Percentiles rank a stretch among this genome's conserved stretches.
Conservation (phyloP, 2,888 invertebrate species). For the Volucella inanis region DNA sequence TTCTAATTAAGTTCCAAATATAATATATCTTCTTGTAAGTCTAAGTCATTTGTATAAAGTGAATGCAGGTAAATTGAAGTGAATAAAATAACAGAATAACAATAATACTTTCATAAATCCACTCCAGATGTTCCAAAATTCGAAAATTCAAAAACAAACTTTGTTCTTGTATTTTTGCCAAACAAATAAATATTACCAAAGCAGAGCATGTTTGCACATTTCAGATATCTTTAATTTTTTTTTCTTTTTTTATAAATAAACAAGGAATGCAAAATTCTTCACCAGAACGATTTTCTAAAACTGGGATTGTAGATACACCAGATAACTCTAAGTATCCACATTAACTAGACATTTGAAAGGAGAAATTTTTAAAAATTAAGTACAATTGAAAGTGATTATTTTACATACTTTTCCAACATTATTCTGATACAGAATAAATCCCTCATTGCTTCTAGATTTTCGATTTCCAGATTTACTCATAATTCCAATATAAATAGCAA, state of each 20-base stretch:
- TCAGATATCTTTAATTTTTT: neutral
- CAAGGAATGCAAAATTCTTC: slow-evolving; percentile 21
- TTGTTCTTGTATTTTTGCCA: neutral
- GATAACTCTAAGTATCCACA: neutral
- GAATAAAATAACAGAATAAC: too few relatives aligned
- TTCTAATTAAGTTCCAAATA: too few relatives aligned
- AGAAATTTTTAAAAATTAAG: slow-evolving; percentile 8
- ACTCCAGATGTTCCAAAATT: slow-evolving; percentile 5
- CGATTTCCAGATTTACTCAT: slow-evolving; percentile 73
- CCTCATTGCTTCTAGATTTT: slow-evolving; percentile 77
- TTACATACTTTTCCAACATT: slow-evolving; percentile 73
- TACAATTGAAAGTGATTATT: neutral
- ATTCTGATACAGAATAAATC: slow-evolving; percentile 76
- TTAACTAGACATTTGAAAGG: too few relatives aligned
- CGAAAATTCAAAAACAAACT: neutral
- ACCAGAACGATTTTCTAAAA: neutral
- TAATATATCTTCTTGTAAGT: neutral
- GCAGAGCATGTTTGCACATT: slow-evolving; percentile 1
- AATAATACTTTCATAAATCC: neutral
- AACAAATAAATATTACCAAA: slow-evolving; percentile 1
- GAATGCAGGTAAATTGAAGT: neutral
- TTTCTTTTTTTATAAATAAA: slow-evolving; percentile 15
- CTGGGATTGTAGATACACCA: neutral
- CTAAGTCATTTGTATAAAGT: neutral
- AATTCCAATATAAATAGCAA: slow-evolving; percentile 36